These are phyloP conservation scores for Ochotona princeps DNA, from an alignment of 2,113 vertebrate genomes.

Conservation along the genomic window DNA sequence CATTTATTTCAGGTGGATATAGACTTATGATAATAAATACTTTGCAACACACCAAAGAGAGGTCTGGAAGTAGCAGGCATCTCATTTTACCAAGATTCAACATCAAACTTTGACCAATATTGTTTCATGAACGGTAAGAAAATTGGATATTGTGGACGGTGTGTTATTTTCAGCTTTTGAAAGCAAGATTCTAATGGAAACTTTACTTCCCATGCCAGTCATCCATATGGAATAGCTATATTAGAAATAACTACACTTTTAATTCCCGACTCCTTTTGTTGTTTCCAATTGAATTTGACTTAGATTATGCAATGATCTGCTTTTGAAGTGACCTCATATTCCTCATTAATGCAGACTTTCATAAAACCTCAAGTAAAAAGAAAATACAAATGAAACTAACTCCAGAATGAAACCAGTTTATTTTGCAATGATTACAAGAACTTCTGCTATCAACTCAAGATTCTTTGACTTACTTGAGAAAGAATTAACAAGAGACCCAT, in stretches of 20 bases:
- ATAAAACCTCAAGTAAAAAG: neutral
- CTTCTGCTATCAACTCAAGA: neutral
- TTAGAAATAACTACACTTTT: neutral
- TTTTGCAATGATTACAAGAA: neutral
- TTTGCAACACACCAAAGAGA: neutral
- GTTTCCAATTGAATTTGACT: neutral
- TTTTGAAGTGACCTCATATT: neutral
- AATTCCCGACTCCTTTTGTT: neutral
- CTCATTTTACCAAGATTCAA: neutral
- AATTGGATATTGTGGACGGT: neutral
- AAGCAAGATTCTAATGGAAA: neutral
- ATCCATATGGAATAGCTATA: neutral
- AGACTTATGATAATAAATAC: neutral
- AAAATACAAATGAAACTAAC: neutral
- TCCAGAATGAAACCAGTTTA: conserved; percentile 23
- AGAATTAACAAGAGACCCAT: too few species aligned
- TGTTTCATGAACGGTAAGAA: neutral
- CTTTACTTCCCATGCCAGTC: neutral
- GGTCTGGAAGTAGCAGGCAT: neutral
- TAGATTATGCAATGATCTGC: neutral
- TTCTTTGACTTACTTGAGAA: too few species aligned
- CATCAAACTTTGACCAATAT: neutral
- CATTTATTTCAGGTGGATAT: neutral
- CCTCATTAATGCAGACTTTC: neutral
- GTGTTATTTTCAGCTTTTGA: neutral